These are phyloP conservation scores for Lepidonotus clava DNA, from an alignment of 2,888 invertebrate species.

Conservation along the genomic window DNA sequence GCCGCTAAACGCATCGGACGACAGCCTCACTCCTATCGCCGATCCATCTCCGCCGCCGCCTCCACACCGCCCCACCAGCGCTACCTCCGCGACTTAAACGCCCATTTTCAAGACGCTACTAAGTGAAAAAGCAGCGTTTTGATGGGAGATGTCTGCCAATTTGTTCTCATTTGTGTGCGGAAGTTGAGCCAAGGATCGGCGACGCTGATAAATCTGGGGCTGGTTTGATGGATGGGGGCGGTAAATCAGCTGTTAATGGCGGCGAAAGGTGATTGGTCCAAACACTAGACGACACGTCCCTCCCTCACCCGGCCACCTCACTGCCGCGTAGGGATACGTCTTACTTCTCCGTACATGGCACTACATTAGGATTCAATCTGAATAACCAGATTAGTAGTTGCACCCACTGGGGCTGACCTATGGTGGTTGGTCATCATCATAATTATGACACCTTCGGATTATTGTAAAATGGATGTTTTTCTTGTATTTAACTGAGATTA, in stretches of 20 bases:
- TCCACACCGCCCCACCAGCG: neutral
- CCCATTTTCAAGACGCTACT: conserved; percentile 15
- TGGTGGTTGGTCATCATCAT: too few relatives aligned
- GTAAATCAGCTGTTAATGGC: conserved; percentile 24
- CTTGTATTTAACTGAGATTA: too few relatives aligned
- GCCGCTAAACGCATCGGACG: conserved; percentile 25
- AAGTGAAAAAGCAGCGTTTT: conserved; percentile 38
- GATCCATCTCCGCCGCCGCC: neutral
- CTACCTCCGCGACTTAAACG: neutral
- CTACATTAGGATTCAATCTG: too few relatives aligned
- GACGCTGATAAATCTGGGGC: neutral
- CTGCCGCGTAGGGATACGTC: too few relatives aligned
- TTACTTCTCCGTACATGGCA: too few relatives aligned
- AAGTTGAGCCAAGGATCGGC: neutral
- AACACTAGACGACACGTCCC: conserved; percentile 6
- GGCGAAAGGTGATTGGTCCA: neutral
- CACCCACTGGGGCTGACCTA: too few relatives aligned
- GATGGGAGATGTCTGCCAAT: conserved; percentile 45
- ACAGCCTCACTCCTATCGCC: neutral
- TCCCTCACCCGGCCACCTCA: neutral
- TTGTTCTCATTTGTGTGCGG: conserved; percentile 32
- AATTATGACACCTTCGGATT: too few relatives aligned
- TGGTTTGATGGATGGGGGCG: neutral
- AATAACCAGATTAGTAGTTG: too few relatives aligned
- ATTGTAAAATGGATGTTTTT: too few relatives aligned